These are phyloP conservation scores for Oxyruncus cristatus DNA, from an alignment of 2,113 vertebrate genomes.

Conservation along the genomic window DNA sequence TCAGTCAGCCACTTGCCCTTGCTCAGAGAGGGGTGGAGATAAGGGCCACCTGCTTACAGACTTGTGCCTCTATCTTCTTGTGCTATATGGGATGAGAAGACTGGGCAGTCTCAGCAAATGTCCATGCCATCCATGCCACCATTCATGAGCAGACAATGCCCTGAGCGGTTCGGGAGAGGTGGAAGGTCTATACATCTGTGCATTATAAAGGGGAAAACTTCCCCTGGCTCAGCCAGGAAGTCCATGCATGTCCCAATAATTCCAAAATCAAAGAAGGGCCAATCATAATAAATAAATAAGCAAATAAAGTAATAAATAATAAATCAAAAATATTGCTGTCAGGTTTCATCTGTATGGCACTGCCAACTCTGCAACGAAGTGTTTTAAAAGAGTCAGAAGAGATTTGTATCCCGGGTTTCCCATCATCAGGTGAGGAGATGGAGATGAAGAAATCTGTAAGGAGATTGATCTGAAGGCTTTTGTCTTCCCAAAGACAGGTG, in stretches of 20 bases:
- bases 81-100: not conserved
- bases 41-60: not conserved
- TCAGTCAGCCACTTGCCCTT: not conserved
- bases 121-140: not conserved
- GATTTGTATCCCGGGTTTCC: not conserved
- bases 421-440: not conserved
- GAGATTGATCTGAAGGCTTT: not conserved
- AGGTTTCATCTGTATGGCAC: not conserved
- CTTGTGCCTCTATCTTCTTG: not conserved
- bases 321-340: not conserved
- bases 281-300: not conserved
- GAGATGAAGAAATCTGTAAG: not conserved
- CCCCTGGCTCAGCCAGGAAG: not conserved
- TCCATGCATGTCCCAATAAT: not conserved
- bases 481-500: not conserved
- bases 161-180: not conserved
- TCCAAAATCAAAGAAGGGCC: not conserved
- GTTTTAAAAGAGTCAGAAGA: not conserved
- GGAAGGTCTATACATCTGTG: not conserved
- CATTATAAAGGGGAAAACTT: not conserved
- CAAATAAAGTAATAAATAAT: not conserved
- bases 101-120: not conserved
- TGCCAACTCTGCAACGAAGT: not conserved
- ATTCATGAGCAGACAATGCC: not conserved
- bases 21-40: not conserved